Evolutionary conservation across 2,113 vertebrate species (phyloP).

Genomic region (Hippopotamus amphibius): DNA sequence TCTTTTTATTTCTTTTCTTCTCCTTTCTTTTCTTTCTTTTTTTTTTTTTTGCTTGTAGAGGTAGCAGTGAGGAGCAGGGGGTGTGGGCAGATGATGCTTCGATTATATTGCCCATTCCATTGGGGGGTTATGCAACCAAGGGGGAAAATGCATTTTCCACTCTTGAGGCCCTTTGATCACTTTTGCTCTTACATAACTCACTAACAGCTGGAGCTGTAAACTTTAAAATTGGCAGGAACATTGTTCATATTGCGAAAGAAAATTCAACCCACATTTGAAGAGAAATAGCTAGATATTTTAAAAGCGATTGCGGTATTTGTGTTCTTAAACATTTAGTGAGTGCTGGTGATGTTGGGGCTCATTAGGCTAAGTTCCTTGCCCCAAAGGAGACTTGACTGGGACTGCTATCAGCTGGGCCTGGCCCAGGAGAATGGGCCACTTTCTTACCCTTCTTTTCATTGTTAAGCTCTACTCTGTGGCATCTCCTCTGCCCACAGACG

Average conservation of each 20-base stretch:
- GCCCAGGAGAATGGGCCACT: neutral
- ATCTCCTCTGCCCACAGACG: neutral
- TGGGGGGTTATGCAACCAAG: constrained; percentile 45
- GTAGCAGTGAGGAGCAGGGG: neutral
- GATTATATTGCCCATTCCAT: neutral
- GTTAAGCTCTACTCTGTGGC: neutral
- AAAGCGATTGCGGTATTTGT: constrained; percentile 49
- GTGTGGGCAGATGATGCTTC: neutral
- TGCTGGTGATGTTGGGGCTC: neutral
- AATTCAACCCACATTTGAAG: constrained; percentile 69
- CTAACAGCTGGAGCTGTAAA: constrained; percentile 77
- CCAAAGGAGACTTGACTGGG: neutral
- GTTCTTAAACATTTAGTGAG: constrained; percentile 54
- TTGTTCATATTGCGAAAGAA: constrained; percentile 71
- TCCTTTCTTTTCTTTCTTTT: no score
- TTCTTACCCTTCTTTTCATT: neutral
- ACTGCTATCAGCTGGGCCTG: neutral
- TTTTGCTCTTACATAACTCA: constrained; percentile 74
- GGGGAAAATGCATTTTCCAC: constrained; percentile 32
- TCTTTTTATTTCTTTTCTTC: no score
- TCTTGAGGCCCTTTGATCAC: constrained; percentile 71
- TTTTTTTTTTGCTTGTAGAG: neutral
- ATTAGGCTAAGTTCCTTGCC: neutral
- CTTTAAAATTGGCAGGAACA: constrained; percentile 69
- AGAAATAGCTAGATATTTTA: constrained; percentile 72